Evolutionary conservation across 2,888 invertebrate genomes (phyloP).

Genomic region (Andrena trimmerana): DNA sequence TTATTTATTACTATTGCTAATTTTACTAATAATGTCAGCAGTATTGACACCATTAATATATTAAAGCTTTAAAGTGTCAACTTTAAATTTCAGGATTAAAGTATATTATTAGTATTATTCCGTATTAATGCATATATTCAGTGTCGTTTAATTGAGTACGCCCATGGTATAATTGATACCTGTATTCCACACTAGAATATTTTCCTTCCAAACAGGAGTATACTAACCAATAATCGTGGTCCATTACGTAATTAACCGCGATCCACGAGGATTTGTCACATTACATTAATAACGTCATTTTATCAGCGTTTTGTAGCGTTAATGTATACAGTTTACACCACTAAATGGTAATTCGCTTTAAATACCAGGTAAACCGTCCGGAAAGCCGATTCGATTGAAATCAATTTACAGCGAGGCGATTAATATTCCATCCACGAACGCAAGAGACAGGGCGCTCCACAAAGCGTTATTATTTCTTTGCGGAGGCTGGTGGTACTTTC

Average conservation of each 20-base stretch:
- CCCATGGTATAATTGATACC: background rate
- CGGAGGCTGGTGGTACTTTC: background rate
- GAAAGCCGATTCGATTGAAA: constrained; percentile 25
- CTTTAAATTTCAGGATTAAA: too few relatives aligned
- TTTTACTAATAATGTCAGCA: too few relatives aligned
- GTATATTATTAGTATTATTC: too few relatives aligned
- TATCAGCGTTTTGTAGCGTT: constrained; percentile 1
- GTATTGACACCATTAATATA: too few relatives aligned
- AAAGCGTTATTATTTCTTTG: constrained; percentile 7
- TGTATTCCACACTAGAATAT: background rate
- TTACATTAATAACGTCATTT: constrained; percentile 6
- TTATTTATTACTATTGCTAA: too few relatives aligned
- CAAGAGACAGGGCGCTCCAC: background rate
- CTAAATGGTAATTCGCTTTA: constrained; percentile 18
- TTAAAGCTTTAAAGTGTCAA: too few relatives aligned
- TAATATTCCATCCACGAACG: constrained; percentile 1
- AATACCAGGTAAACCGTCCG: constrained; percentile 26
- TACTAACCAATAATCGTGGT: constrained; percentile 2
- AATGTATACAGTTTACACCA: constrained; percentile 9
- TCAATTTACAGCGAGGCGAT: constrained; percentile 29
- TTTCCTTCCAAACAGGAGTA: background rate
- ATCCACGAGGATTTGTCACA: background rate
- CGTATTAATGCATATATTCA: too few relatives aligned
- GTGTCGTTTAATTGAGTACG: too few relatives aligned
- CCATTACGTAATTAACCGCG: background rate